Evolutionary conservation across 2,888 invertebrate species (phyloP).

Genomic region (Ochropleura plecta): DNA sequence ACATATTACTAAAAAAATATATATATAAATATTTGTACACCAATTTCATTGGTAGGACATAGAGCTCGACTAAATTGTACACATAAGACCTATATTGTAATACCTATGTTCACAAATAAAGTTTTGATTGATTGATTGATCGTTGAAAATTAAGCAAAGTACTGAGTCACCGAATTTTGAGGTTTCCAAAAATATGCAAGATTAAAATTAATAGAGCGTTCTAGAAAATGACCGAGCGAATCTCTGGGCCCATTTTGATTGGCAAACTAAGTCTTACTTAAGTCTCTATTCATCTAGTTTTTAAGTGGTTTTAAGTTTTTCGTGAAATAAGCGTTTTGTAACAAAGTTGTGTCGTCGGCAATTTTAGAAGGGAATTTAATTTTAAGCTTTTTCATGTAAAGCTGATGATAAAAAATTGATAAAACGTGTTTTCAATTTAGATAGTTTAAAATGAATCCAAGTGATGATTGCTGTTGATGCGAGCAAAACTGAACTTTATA

Average conservation of each 20-base stretch:
- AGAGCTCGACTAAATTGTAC: too few relatives aligned
- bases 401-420: not conserved
- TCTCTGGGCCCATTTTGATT: slow-evolving; percentile 29
- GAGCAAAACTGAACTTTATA: not conserved
- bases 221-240: slow-evolving; percentile 47
- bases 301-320: slow-evolving; percentile 33
- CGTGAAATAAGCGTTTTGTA: slow-evolving; percentile 10
- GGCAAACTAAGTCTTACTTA: slow-evolving; percentile 33
- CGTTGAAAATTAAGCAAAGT: slow-evolving; percentile 32
- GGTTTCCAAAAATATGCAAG: slow-evolving; percentile 45
- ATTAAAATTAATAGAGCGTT: slow-evolving; percentile 50
- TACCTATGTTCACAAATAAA: too few relatives aligned
- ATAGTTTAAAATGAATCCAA: not conserved
- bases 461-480: not conserved
- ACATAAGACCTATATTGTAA: too few relatives aligned
- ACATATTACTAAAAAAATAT: too few relatives aligned
- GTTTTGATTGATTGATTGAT: too few relatives aligned
- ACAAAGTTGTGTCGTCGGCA: not conserved
- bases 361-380: slow-evolving; percentile 1
- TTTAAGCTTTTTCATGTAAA: not conserved
- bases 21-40: too few relatives aligned
- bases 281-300: slow-evolving; percentile 35
- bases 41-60: too few relatives aligned
- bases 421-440: not conserved
- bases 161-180: slow-evolving; percentile 42